A percentile compares a stretch with the other conserved stretches of the same genome.
phyloP scores from a whole-genome alignment of 2,888 invertebrate genomes.

The Spilarctia lutea region DNA sequence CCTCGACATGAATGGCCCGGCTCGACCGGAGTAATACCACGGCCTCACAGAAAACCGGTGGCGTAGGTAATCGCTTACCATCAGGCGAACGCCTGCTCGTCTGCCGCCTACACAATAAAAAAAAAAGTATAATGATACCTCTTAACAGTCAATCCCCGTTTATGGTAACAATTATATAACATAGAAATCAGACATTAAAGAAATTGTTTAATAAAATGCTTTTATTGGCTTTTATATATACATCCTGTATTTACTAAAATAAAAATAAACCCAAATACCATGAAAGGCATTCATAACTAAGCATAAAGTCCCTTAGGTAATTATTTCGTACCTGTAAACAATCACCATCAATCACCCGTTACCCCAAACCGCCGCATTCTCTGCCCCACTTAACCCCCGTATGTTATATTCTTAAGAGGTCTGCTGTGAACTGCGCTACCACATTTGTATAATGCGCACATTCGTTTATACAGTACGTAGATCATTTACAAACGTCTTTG shows the following conservation, averaged over 20 bases:
- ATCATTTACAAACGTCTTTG: constrained; percentile 49
- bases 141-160: too few species aligned
- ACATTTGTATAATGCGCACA: constrained; percentile 67
- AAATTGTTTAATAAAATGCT: background rate
- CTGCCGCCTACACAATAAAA: too few species aligned
- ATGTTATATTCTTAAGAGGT: constrained; percentile 39
- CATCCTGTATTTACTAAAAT: background rate
- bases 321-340: constrained; percentile 12
- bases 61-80: too few species aligned
- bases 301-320: background rate
- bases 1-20: too few species aligned
- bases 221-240: too few species aligned
- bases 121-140: too few species aligned
- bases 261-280: background rate
- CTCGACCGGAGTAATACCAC: too few species aligned
- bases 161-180: too few species aligned
- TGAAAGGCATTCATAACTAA: background rate
- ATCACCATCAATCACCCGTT: constrained; percentile 14
- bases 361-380: background rate
- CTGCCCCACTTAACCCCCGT: constrained; percentile 19
- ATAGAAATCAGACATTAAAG: too few species aligned
- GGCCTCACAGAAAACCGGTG: too few species aligned
- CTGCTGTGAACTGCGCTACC: constrained; percentile 62
- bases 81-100: too few species aligned
- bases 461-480: constrained; percentile 65